These are phyloP conservation scores for Brachymystax lenok DNA, from an alignment of 2,797 vertebrate genomes.

Conservation along the genomic window DNA sequence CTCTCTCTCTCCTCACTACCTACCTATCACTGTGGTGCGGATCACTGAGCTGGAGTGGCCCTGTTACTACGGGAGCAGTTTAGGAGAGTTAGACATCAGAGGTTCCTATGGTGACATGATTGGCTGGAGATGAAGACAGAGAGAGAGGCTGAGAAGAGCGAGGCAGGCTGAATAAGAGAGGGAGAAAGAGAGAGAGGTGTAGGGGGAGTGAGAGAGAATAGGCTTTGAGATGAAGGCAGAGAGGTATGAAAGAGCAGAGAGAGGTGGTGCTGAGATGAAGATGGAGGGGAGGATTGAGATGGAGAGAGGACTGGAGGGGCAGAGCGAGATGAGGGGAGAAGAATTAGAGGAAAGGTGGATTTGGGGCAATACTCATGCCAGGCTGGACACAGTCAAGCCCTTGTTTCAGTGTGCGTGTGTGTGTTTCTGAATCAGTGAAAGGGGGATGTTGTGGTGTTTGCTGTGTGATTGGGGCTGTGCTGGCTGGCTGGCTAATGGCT, in stretches of 20 bases:
- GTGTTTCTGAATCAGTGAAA: neutral
- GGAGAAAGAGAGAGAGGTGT: too few relatives aligned
- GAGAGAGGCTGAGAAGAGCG: neutral
- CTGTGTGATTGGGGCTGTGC: neutral
- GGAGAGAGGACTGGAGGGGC: too few relatives aligned
- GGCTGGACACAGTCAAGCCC: conserved; percentile 35
- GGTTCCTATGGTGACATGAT: conserved; percentile 55
- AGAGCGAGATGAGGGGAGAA: neutral
- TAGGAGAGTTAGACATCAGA: conserved; percentile 33
- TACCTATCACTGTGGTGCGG: conserved; percentile 39
- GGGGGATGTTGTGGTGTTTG: neutral
- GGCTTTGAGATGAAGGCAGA: neutral
- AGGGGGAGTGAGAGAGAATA: neutral
- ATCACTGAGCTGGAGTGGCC: conserved; percentile 56
- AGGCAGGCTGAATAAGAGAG: conserved; percentile 11
- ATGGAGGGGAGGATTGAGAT: neutral
- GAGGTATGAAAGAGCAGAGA: neutral
- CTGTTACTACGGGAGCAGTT: conserved; percentile 27
- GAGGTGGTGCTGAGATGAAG: neutral
- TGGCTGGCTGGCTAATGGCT: neutral
- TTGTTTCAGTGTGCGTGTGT: conserved; percentile 14
- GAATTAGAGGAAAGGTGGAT: conserved; percentile 18
- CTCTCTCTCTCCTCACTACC: conserved; percentile 37
- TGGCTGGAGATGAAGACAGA: conserved; percentile 39
- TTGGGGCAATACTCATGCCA: conserved; percentile 52